Conservation (phyloP, 2,113 vertebrate genomes). For the Propithecus coquereli region DNA sequence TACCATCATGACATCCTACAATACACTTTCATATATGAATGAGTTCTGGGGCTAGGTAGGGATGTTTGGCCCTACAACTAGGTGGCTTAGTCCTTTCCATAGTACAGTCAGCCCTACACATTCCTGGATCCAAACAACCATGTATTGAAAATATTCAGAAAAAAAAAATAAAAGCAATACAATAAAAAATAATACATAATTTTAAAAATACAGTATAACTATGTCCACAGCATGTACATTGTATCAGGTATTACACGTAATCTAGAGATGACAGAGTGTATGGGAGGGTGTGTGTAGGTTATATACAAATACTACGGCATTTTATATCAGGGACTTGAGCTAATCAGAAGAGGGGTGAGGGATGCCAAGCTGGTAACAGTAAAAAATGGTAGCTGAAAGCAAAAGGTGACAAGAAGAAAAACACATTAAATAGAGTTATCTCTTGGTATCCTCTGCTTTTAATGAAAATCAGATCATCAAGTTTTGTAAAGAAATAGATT, state of each 20-base stretch:
- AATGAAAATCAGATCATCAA: neutral
- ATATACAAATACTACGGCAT: neutral
- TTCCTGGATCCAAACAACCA: neutral
- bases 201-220: neutral
- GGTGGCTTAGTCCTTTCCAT: neutral
- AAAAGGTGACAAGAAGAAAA: neutral
- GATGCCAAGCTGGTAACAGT: neutral
- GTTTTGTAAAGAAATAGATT: neutral
- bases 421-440: neutral
- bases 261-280: neutral
- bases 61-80: neutral
- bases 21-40: accelerated
- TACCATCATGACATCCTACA: accelerated
- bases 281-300: neutral
- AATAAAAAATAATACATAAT: neutral
- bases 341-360: neutral
- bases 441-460: neutral
- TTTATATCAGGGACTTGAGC: neutral
- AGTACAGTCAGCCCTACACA: neutral
- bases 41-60: neutral
- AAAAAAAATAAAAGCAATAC: neutral
- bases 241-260: neutral
- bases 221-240: neutral
- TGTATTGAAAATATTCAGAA: neutral
- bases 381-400: neutral